Base-by-base conservation (phyloP, 2,113 vertebrate species). In the Anseranas semipalmata region DNA sequence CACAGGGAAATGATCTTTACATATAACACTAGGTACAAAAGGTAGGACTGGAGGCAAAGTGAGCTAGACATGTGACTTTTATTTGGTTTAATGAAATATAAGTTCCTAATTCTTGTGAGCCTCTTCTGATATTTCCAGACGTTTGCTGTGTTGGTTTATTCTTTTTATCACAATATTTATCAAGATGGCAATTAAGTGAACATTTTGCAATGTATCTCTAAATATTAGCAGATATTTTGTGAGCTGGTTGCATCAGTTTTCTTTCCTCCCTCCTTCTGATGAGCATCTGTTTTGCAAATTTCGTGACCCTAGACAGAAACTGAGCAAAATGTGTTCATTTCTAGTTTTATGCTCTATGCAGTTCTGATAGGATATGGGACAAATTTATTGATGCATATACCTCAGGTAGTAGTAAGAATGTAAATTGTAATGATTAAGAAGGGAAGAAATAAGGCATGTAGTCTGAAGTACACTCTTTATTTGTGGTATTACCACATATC, bases 31-130 rank as follows among this genome's bases (percentile, higher is more conserved):
- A 58, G 39, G 62, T 35, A 25, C 33, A 59, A 85, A 89, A 91
- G 5, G 1, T 52, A 21, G 4, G 15, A 10, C 15, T 43, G 1
- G 6, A 72, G 48, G 7, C 5, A 43, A 16, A 35, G 19, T 11
- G 20, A 66, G 6, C 3, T 52, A 15, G n/a, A 37, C 6, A 35
- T 0, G 2, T 35, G 0, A 0, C 9, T 60, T 9, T 43, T 39
- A 24, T 20, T 35, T 73, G 18, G 6, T 67, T 71, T 32, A 39
- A 21, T 58, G 17, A 4, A 75, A 81, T 35, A 3, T 18, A 67
- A 60, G 5, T 43, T 84, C 11, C 37, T 48, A 30, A 58, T 27
- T 76, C 30, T 76, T 1, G 1, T 45, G 3, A 46, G 56, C 9
- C 24, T 24, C 24, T 70, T 37, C 21, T 66, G 35, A 5, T 80